Evolutionary conservation across 2,888 invertebrate genomes (phyloP).

Genomic region (Nezara viridula): DNA sequence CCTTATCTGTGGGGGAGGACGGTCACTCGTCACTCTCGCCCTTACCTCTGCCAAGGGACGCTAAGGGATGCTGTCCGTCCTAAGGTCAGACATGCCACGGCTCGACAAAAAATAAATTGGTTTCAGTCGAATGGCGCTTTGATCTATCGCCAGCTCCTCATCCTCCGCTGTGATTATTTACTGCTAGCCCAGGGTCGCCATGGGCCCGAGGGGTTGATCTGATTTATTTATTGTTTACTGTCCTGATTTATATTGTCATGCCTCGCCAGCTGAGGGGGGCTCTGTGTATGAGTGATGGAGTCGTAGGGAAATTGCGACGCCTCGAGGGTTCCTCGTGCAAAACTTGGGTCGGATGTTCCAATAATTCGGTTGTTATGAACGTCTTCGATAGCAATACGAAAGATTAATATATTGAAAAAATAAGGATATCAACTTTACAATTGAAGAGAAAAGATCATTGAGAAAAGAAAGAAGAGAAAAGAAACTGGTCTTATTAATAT

Average conservation of each 20-base stretch:
- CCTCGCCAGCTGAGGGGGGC: neutral
- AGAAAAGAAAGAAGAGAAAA: too few relatives aligned
- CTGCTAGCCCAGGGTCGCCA: neutral
- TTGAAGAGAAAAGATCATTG: too few relatives aligned
- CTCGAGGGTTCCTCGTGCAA: neutral
- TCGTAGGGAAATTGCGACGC: constrained; percentile 1
- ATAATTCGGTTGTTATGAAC: neutral
- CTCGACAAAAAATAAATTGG: constrained; percentile 55
- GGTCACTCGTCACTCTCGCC: constrained; percentile 40
- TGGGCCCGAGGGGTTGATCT: neutral
- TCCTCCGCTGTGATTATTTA: constrained; percentile 19
- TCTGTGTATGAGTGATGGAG: constrained; percentile 8
- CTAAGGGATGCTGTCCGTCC: neutral
- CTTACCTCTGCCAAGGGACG: neutral
- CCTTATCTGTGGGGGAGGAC: neutral
- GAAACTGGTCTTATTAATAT: too few relatives aligned
- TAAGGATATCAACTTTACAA: too few relatives aligned
- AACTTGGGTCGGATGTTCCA: neutral
- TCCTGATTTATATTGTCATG: constrained; percentile 38
- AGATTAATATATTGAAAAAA: neutral
- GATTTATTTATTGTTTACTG: constrained; percentile 49
- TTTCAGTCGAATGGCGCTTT: constrained; percentile 56
- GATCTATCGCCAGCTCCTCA: constrained; percentile 52
- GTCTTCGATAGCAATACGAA: neutral
- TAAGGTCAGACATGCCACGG: neutral